Percentiles rank a stretch among this genome's conserved stretches.
Conservation (phyloP, 2,888 invertebrate species). For the Chymomyza fuscimana region DNA sequence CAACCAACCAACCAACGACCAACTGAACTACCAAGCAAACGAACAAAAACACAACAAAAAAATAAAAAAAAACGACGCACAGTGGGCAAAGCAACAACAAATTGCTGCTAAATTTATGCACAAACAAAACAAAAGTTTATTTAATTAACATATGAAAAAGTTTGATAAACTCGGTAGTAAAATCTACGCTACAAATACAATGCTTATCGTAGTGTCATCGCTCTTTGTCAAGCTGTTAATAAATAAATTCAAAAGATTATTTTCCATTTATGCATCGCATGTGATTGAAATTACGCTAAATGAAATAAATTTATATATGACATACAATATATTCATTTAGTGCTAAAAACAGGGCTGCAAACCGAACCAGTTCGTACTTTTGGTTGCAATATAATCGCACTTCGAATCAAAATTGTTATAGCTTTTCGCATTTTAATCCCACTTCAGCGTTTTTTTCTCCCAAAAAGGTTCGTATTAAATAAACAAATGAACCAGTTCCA, state of each 20-base stretch:
- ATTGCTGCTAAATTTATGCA: slow-evolving; percentile 17
- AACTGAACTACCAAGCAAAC: neutral
- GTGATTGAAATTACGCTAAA: neutral
- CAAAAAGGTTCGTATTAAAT: too few species aligned
- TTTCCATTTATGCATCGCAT: too few species aligned
- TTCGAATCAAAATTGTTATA: too few species aligned
- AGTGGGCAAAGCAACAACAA: slow-evolving; percentile 35
- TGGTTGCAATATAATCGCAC: too few species aligned
- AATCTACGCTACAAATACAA: neutral
- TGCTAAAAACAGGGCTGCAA: neutral
- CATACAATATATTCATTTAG: neutral
- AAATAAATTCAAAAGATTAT: neutral
- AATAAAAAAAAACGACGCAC: slow-evolving; percentile 5
- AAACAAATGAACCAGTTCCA: too few species aligned
- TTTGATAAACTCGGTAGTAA: neutral
- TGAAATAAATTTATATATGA: neutral
- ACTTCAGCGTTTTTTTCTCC: too few species aligned
- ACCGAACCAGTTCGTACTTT: too few species aligned
- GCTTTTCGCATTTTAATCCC: too few species aligned
- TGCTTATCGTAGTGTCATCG: neutral
- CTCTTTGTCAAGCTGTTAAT: neutral
- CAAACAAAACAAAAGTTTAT: neutral
- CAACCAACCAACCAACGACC: slow-evolving; percentile 41
- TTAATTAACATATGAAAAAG: neutral
- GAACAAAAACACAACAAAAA: neutral